Evolutionary conservation across 35 echinoderm and acorn worm genomes (phyloP).

Genomic region (Stichopus chloronotus): DNA sequence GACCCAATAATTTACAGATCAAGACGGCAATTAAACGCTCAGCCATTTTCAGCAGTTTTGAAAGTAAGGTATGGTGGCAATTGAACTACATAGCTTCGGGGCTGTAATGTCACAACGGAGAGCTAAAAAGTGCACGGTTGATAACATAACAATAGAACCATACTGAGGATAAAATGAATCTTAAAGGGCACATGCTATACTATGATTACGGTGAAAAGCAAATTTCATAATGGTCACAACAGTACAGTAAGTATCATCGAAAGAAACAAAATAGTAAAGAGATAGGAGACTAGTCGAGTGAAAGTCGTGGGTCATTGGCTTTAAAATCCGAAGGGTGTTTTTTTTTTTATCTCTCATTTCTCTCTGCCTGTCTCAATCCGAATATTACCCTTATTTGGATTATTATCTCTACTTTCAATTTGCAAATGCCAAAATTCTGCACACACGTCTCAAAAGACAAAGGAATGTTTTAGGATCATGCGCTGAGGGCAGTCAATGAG

Average conservation of each 20-base stretch:
- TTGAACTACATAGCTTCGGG: constrained; percentile 39
- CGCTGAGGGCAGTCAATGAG: no score
- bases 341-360: not conserved
- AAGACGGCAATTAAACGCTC: constrained; percentile 41
- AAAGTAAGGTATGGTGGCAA: not conserved
- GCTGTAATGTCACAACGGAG: constrained; percentile 37
- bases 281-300: no score
- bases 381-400: no score
- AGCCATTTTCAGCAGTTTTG: not conserved
- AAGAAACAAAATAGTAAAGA: no score
- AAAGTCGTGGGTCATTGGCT: no score
- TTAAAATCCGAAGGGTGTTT: not conserved
- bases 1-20: constrained; percentile 50
- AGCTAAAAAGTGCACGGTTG: not conserved
- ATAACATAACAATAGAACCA: not conserved
- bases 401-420: no score
- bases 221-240: not conserved
- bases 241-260: not conserved
- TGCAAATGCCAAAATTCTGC: no score
- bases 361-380: no score
- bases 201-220: not conserved
- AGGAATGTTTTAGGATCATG: no score
- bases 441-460: no score
- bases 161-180: not conserved
- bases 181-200: not conserved